phyloP scores from a whole-genome alignment of 37 sponge, comb jelly and placozoan genomes.

The Mnemiopsis leidyi region DNA sequence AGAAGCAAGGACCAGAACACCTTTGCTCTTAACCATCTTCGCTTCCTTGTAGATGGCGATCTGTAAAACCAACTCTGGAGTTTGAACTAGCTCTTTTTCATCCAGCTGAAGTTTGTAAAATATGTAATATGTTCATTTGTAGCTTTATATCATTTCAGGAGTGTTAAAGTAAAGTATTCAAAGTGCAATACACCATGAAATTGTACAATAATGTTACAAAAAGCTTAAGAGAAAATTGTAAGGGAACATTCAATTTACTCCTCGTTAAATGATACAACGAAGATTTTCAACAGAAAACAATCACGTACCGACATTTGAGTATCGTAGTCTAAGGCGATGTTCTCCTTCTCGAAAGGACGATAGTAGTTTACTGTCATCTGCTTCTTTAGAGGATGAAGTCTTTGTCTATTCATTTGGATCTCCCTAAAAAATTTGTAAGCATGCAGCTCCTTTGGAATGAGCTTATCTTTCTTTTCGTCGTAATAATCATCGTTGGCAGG shows the following conservation, averaged over 20 bases:
- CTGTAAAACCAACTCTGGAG: slow-evolving; percentile 37
- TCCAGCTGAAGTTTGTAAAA: not conserved
- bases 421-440: slow-evolving; percentile 34
- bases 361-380: slow-evolving; percentile 40
- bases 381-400: slow-evolving; percentile 16
- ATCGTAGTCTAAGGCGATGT: not conserved
- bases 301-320: slow-evolving; percentile 23
- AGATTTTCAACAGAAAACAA: too few relatives aligned
- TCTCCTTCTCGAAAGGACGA: slow-evolving; percentile 14
- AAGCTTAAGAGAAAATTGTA: too few relatives aligned
- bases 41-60: slow-evolving; percentile 16
- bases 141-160: too few relatives aligned
- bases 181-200: too few relatives aligned
- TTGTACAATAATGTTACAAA: too few relatives aligned
- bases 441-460: slow-evolving; percentile 52
- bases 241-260: too few relatives aligned
- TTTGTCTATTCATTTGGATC: slow-evolving; percentile 8
- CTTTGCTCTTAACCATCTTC: slow-evolving; percentile 5
- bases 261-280: too few relatives aligned
- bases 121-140: too few relatives aligned
- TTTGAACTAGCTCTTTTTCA: slow-evolving; percentile 6
- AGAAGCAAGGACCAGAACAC: not conserved
- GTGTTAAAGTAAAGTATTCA: too few relatives aligned
- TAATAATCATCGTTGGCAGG: slow-evolving; percentile 36
- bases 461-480: slow-evolving; percentile 54